phyloP scores from a whole-genome alignment of 2,113 vertebrate genomes.

The Rhinolophus sinicus region DNA sequence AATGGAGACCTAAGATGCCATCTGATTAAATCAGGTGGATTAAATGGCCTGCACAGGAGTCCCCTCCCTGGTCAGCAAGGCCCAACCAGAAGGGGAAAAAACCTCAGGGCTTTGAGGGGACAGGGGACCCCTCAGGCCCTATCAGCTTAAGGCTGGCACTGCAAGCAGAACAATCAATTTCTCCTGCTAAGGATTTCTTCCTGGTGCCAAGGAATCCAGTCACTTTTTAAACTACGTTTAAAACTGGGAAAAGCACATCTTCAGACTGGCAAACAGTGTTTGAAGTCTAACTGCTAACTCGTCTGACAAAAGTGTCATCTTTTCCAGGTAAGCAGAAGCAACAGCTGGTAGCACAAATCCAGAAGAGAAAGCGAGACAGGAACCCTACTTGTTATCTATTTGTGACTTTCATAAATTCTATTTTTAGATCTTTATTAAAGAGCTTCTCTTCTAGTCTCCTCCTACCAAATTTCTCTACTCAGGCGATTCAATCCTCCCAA shows the following conservation, averaged over 20 bases:
- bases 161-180: neutral
- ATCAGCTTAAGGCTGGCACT: neutral
- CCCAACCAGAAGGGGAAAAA: neutral
- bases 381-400: conserved; percentile 52
- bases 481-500: conserved; percentile 59
- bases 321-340: conserved; percentile 56
- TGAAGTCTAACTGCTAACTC: conserved; percentile 1
- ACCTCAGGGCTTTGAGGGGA: neutral
- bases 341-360: neutral
- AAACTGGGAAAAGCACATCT: neutral
- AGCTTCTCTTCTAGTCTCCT: conserved; percentile 63
- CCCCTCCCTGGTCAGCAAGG: neutral
- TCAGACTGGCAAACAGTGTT: neutral
- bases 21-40: neutral
- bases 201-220: neutral
- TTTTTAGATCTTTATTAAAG: conserved; percentile 75
- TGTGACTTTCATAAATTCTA: conserved; percentile 69
- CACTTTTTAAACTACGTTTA: neutral
- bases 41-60: neutral
- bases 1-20: neutral
- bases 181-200: neutral
- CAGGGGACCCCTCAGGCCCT: neutral
- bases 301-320: conserved; percentile 53
- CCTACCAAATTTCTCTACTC: conserved; percentile 59
- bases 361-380: neutral